A percentile compares a stretch with the other conserved stretches of the same genome.
These are phyloP conservation scores for Catalaphyllia jardinei DNA, from an alignment of 64 coral and sea anemone genomes.

Conservation along the genomic window DNA sequence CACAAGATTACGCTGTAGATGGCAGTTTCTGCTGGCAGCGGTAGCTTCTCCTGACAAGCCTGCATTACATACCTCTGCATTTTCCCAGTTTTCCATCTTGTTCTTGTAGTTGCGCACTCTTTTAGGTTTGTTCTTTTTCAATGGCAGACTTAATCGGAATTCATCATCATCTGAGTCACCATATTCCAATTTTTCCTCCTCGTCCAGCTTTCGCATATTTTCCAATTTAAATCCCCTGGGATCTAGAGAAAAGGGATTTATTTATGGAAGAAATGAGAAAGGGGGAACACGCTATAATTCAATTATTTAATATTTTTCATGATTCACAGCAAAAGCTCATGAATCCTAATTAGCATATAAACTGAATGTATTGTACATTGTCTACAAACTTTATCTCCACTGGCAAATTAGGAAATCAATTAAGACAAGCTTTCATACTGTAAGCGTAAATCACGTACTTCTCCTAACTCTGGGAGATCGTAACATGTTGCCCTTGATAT, in stretches of 20 bases:
- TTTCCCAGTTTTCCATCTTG: conserved; percentile 98
- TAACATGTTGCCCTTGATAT: conserved; percentile 96
- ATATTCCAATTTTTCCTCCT: conserved; percentile 54
- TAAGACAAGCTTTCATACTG: neutral
- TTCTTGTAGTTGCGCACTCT: conserved; percentile 80
- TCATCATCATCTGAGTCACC: conserved; percentile 80
- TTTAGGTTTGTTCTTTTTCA: conserved; percentile 64
- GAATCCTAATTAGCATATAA: too few species aligned
- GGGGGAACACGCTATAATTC: too few species aligned
- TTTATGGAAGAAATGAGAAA: too few species aligned
- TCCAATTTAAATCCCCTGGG: conserved; percentile 89
- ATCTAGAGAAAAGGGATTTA: conserved; percentile 27
- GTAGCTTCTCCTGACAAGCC: too few species aligned
- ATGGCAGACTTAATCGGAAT: conserved; percentile 25
- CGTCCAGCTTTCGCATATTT: conserved; percentile 66
- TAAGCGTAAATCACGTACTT: conserved; percentile 47
- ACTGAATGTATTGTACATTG: too few species aligned
- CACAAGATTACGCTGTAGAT: too few species aligned
- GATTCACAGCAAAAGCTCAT: too few species aligned
- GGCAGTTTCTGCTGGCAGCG: too few species aligned
- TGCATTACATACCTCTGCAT: conserved; percentile 71
- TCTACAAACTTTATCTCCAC: neutral
- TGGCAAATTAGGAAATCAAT: neutral
- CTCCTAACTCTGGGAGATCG: conserved; percentile 87
- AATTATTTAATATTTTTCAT: too few species aligned